phyloP scores from a whole-genome alignment of 1,140 invertebrate genomes.

The Patella vulgata region DNA sequence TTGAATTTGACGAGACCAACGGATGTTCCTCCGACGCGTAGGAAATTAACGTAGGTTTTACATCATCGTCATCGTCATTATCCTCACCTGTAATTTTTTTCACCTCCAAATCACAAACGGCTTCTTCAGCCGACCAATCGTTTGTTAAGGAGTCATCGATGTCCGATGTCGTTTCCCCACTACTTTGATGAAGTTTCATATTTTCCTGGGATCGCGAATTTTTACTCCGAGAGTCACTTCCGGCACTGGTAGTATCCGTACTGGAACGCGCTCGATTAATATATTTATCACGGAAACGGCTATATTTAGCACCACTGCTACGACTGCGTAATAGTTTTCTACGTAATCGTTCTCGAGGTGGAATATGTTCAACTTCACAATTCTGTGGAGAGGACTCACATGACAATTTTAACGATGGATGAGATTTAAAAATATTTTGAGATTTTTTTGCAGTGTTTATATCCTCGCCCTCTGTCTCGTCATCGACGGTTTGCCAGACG shows the following conservation, averaged over 20 bases:
- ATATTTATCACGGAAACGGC: constrained; percentile 42
- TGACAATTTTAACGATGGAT: constrained; percentile 28
- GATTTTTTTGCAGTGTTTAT: constrained; percentile 20
- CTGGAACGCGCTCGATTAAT: constrained; percentile 3
- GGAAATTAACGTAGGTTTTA: constrained; percentile 35
- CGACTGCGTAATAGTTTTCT: constrained; percentile 35
- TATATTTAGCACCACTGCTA: constrained; percentile 44
- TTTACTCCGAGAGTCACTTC: neutral
- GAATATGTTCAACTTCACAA: constrained; percentile 23
- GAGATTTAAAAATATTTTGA: constrained; percentile 36
- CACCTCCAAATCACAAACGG: constrained; percentile 54
- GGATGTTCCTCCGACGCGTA: constrained; percentile 32
- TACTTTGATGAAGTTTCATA: constrained; percentile 29
- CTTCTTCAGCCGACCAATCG: constrained; percentile 54
- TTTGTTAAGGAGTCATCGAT: constrained; percentile 42
- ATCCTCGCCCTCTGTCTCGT: constrained; percentile 6
- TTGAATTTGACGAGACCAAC: constrained; percentile 11
- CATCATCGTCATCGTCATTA: constrained; percentile 48
- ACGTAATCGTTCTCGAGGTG: constrained; percentile 27
- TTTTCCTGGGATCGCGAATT: constrained; percentile 29
- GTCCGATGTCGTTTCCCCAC: constrained; percentile 47
- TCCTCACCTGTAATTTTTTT: constrained; percentile 51
- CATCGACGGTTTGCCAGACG: constrained; percentile 28
- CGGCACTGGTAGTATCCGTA: too few species aligned
- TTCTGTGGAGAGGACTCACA: constrained; percentile 24